Evolutionary conservation across 2,797 vertebrate species (phyloP).

Genomic region (Centropyge bicolor): DNA sequence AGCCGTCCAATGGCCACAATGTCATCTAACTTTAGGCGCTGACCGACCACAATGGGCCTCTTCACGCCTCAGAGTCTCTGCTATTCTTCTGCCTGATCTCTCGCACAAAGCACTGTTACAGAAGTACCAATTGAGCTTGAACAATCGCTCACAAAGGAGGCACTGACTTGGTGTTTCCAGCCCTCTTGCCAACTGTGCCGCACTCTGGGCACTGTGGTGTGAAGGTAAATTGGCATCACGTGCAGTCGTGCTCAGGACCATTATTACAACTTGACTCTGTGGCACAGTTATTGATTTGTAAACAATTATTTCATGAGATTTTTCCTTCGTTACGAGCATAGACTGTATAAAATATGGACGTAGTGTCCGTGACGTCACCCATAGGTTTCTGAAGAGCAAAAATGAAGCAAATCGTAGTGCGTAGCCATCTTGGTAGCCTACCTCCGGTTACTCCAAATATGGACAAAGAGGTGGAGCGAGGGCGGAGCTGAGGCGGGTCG

Average conservation of each 20-base stretch:
- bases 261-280: background rate
- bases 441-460: too few species aligned
- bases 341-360: too few species aligned
- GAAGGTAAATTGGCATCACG: slow-evolving; percentile 31
- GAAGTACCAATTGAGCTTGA: slow-evolving; percentile 81
- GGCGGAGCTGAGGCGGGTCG: too few species aligned
- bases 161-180: slow-evolving; percentile 67
- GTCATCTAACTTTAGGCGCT: slow-evolving; percentile 61
- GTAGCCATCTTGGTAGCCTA: too few species aligned
- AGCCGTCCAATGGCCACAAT: slow-evolving; percentile 57
- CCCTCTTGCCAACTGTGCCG: slow-evolving; percentile 54
- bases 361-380: too few species aligned
- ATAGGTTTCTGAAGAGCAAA: too few species aligned
- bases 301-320: background rate
- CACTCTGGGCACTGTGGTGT: slow-evolving; percentile 19
- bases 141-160: slow-evolving; percentile 79
- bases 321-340: background rate
- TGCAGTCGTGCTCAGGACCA: background rate
- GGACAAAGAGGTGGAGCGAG: too few species aligned
- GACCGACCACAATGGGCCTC: slow-evolving; percentile 75
- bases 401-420: too few species aligned
- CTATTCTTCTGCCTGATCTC: slow-evolving; percentile 82
- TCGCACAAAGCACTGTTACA: slow-evolving; percentile 78
- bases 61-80: slow-evolving; percentile 71
- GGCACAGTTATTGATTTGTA: slow-evolving; percentile 10